These are phyloP conservation scores for Rhimphoctona megacephalus DNA, from an alignment of 2,888 invertebrate genomes.

Conservation along the genomic window DNA sequence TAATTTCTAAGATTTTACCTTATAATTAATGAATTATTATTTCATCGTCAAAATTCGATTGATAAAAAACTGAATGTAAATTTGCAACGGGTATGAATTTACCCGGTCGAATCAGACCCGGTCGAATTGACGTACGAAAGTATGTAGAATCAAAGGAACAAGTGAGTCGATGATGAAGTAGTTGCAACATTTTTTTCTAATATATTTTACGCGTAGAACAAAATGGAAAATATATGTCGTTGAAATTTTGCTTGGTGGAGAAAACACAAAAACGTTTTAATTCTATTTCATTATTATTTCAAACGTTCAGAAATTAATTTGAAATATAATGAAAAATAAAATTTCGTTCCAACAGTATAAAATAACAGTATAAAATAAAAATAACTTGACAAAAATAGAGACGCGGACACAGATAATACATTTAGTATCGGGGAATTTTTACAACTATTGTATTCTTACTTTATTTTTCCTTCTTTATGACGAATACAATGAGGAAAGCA, in stretches of 20 bases:
- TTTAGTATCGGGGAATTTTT: neutral
- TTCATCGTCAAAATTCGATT: neutral
- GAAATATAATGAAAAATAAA: too few species aligned
- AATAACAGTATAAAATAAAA: too few species aligned
- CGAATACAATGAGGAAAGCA: neutral
- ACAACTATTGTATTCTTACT: neutral
- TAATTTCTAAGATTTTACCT: neutral
- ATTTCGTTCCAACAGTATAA: neutral
- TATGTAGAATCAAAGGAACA: neutral
- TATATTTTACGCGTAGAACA: too few species aligned
- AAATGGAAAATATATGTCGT: neutral
- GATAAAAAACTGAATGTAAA: neutral
- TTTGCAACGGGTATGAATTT: too few species aligned
- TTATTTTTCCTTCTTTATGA: neutral
- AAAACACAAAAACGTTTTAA: neutral
- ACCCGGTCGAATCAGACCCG: too few species aligned
- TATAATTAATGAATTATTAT: neutral
- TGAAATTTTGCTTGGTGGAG: neutral
- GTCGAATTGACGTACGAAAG: too few species aligned
- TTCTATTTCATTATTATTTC: neutral
- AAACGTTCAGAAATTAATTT: neutral
- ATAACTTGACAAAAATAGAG: too few species aligned
- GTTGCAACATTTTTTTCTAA: neutral
- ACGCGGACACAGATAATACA: neutral
- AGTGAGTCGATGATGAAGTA: neutral